Conservation (phyloP, 2,797 vertebrate species). For the Rachycentron canadum region DNA sequence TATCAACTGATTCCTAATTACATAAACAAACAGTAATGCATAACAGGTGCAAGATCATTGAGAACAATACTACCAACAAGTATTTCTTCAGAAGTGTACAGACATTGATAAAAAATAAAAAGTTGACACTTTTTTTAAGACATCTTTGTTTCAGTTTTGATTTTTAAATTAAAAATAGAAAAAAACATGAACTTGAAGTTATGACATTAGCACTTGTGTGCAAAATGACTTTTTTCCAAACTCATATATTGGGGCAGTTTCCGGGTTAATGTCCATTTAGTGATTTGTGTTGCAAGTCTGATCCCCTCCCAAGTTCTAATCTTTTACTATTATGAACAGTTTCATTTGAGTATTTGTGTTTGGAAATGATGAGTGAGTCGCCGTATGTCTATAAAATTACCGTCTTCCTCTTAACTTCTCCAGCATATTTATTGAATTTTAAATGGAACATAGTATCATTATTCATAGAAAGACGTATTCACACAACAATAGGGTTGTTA, state of each 20-base stretch:
- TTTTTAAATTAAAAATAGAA: neutral
- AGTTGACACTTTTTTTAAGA: neutral
- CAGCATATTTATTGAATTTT: neutral
- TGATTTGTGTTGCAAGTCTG: neutral
- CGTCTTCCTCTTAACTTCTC: too few species aligned
- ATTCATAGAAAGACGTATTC: slow-evolving; percentile 31
- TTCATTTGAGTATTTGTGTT: neutral
- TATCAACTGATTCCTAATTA: neutral
- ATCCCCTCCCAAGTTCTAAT: neutral
- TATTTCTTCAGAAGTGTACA: neutral
- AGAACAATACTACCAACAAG: neutral
- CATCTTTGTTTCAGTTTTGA: neutral
- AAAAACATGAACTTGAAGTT: neutral
- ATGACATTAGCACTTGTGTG: neutral
- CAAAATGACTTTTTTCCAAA: neutral
- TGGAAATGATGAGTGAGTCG: neutral
- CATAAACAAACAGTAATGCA: neutral
- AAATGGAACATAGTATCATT: neutral
- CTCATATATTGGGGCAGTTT: neutral
- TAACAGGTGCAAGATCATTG: neutral
- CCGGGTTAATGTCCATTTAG: neutral
- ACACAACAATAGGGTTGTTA: slow-evolving; percentile 57
- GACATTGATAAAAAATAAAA: neutral
- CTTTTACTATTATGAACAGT: neutral
- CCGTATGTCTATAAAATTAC: rapidly evolving